phyloP scores from a whole-genome alignment of 2,888 invertebrate species.

The Eupithecia subumbrata region DNA sequence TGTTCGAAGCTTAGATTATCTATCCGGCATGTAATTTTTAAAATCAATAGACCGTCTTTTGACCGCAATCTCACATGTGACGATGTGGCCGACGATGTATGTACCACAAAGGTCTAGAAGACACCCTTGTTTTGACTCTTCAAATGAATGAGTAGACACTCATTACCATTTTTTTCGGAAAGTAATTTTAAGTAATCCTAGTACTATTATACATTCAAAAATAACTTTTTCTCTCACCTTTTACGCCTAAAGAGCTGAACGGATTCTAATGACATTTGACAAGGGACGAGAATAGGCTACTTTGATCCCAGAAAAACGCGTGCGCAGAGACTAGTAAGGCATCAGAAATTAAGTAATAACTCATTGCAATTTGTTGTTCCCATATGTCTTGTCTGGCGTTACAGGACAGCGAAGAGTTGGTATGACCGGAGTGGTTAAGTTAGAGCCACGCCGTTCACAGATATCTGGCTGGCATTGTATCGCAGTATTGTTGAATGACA shows the following conservation, averaged over 20 bases:
- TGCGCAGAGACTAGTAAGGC: too few species aligned
- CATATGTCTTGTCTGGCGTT: not conserved
- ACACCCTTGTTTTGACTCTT: too few species aligned
- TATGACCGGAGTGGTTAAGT: not conserved
- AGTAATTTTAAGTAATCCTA: too few species aligned
- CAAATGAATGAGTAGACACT: too few species aligned
- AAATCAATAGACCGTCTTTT: not conserved
- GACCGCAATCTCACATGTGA: not conserved
- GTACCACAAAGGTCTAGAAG: too few species aligned
- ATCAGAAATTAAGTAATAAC: not conserved
- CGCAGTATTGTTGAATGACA: conserved; percentile 12
- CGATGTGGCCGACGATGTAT: too few species aligned
- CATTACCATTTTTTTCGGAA: too few species aligned
- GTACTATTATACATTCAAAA: too few species aligned
- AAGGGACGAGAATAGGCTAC: too few species aligned
- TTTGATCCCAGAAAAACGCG: too few species aligned
- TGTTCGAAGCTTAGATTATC: not conserved
- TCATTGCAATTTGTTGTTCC: not conserved
- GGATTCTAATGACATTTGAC: not conserved
- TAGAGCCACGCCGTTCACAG: not conserved
- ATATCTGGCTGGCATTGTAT: conserved; percentile 5
- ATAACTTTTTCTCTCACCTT: too few species aligned
- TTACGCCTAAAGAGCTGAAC: not conserved
- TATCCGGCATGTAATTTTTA: too few species aligned
- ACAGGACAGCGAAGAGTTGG: not conserved